Evolutionary conservation across 1,140 invertebrate genomes (phyloP).

Genomic region (Galleria mellonella): DNA sequence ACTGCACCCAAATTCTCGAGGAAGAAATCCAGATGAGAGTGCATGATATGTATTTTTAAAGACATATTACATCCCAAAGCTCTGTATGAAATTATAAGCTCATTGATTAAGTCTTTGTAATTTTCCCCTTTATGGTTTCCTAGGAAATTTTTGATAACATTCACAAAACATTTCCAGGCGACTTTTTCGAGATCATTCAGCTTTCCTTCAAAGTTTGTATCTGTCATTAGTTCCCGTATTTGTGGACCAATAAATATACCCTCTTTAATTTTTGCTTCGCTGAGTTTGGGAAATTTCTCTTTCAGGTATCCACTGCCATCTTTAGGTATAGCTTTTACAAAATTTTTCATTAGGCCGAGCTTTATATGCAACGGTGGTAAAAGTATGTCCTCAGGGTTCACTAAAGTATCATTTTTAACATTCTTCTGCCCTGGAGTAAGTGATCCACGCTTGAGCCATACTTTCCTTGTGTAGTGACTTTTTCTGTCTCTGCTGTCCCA

Average conservation of each 20-base stretch:
- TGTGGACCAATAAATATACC: slow-evolving; percentile 37
- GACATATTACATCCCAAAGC: slow-evolving; percentile 10
- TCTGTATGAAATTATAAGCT: slow-evolving; percentile 6
- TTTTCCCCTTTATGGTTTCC: slow-evolving; percentile 10
- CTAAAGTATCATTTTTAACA: slow-evolving; percentile 2
- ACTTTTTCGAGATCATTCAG: slow-evolving; percentile 11
- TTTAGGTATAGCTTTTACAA: slow-evolving; percentile 47
- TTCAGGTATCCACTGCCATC: slow-evolving; percentile 32
- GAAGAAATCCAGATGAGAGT: slow-evolving; percentile 9
- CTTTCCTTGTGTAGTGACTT: background rate
- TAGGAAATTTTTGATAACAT: slow-evolving; percentile 12
- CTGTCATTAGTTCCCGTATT: slow-evolving; percentile 21
- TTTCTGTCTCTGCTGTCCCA: background rate
- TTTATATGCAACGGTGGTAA: slow-evolving; percentile 50
- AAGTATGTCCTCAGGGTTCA: slow-evolving; percentile 4
- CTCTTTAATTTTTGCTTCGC: slow-evolving; percentile 34
- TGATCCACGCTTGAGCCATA: background rate
- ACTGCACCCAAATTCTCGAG: slow-evolving; percentile 26
- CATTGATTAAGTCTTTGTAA: background rate
- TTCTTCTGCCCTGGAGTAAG: background rate
- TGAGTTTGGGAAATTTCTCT: slow-evolving; percentile 26
- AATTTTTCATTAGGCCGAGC: slow-evolving; percentile 50
- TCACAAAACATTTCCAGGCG: slow-evolving; percentile 14
- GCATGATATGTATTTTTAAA: slow-evolving; percentile 11
- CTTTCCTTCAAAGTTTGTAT: slow-evolving; percentile 13